These are phyloP conservation scores for Agriopis aurantiaria DNA, from an alignment of 2,888 invertebrate genomes.

Conservation along the genomic window DNA sequence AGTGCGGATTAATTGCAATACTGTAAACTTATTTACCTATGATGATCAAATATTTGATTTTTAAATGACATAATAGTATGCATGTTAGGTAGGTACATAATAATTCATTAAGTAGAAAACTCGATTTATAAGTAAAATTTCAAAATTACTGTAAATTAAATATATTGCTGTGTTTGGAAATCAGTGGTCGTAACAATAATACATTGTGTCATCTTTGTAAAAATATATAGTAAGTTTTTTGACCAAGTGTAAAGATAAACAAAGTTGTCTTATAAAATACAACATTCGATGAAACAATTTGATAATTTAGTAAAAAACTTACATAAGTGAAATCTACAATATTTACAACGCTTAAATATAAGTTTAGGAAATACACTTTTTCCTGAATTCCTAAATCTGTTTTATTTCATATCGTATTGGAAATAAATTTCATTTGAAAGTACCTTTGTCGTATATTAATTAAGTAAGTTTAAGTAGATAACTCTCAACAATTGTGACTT, in stretches of 20 bases:
- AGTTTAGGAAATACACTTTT: slow-evolving; percentile 29
- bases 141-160: too few relatives aligned
- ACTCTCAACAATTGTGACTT: slow-evolving; percentile 27
- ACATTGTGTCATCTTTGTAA: background rate
- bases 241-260: too few relatives aligned
- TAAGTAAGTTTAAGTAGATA: slow-evolving; percentile 22
- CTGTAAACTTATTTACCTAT: background rate
- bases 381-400: background rate
- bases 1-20: background rate
- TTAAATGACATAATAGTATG: too few relatives aligned
- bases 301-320: slow-evolving; percentile 41
- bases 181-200: too few relatives aligned
- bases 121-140: too few relatives aligned
- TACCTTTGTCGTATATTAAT: slow-evolving; percentile 15
- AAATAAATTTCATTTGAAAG: slow-evolving; percentile 22
- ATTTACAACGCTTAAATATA: slow-evolving; percentile 48
- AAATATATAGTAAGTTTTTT: background rate
- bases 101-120: too few relatives aligned
- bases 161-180: too few relatives aligned
- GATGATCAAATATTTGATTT: background rate
- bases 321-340: slow-evolving; percentile 36
- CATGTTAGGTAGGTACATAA: too few relatives aligned
- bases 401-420: slow-evolving; percentile 15
- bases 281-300: slow-evolving; percentile 42
- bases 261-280: too few relatives aligned